phyloP scores from a whole-genome alignment of 1,140 invertebrate species.

The Liolophura sinensis region DNA sequence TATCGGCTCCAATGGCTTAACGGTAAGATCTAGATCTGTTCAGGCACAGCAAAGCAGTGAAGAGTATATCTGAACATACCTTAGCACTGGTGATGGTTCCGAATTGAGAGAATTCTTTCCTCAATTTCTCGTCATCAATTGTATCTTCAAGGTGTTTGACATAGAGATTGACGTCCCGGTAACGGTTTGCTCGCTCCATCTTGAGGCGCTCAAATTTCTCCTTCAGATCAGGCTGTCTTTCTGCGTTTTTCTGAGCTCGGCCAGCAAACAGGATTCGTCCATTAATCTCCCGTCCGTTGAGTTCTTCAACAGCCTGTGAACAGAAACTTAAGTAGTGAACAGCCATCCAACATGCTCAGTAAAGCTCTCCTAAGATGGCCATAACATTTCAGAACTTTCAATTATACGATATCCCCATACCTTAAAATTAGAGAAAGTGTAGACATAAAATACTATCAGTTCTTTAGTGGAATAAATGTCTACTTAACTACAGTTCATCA shows the following conservation, averaged over 20 bases:
- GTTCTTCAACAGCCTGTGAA: conserved; percentile 75
- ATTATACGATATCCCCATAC: no score
- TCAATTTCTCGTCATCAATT: conserved; percentile 93
- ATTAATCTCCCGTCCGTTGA: conserved; percentile 82
- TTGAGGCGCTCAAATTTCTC: conserved; percentile 95
- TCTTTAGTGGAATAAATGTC: no score
- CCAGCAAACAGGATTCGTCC: conserved; percentile 68
- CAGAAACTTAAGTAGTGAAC: neutral
- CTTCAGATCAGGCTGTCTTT: conserved; percentile 94
- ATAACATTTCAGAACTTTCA: no score
- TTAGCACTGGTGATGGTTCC: conserved; percentile 94
- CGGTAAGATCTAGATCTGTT: no score
- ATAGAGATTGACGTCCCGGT: conserved; percentile 93
- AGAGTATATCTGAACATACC: conserved; percentile 14
- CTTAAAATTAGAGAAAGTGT: no score
- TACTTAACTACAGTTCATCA: no score
- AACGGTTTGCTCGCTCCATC: conserved; percentile 88
- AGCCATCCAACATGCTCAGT: neutral
- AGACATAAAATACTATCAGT: no score
- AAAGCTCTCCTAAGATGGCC: neutral
- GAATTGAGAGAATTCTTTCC: conserved; percentile 92
- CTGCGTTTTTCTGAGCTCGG: conserved; percentile 97
- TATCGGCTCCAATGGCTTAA: no score
- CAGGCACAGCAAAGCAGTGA: neutral
- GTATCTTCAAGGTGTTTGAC: conserved; percentile 98